Percentiles rank a stretch among this genome's conserved stretches.
Evolutionary conservation across 1,140 invertebrate genomes (phyloP).

Genomic region (Lepidurus packardi): DNA sequence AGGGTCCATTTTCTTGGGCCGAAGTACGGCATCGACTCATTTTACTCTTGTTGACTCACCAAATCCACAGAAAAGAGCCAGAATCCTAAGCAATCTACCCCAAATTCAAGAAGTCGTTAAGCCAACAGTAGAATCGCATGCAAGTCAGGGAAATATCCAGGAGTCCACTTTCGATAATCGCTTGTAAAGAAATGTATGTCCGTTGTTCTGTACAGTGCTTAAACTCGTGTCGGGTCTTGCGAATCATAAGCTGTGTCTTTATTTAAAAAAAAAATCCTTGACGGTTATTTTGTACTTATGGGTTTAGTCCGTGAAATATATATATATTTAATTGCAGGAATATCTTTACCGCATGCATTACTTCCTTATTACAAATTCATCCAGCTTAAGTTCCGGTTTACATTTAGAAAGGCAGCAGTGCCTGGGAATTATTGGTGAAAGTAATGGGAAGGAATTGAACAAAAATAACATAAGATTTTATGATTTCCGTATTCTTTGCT

Average conservation of each 20-base stretch:
- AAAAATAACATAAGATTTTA: too few species aligned
- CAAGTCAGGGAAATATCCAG: background rate
- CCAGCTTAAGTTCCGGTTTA: too few species aligned
- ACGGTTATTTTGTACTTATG: background rate
- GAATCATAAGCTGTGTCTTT: background rate
- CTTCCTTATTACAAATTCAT: too few species aligned
- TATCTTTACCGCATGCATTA: background rate
- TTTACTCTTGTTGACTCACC: conserved; percentile 30
- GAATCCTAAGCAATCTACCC: conserved; percentile 7
- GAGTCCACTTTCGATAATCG: background rate
- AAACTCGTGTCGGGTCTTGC: background rate
- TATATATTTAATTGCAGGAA: background rate
- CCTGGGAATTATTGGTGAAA: too few species aligned
- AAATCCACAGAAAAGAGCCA: conserved; percentile 25
- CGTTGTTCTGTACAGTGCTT: background rate
- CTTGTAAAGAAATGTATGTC: background rate
- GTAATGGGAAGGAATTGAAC: too few species aligned
- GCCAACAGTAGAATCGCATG: background rate
- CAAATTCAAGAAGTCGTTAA: background rate
- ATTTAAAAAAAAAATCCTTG: background rate
- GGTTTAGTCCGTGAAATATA: background rate
- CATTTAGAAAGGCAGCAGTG: too few species aligned
- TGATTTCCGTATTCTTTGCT: too few species aligned
- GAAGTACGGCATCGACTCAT: conserved; percentile 30
- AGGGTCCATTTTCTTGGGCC: conserved; percentile 31